phyloP scores from a whole-genome alignment of 2,113 vertebrate genomes.

The Paratilapia polleni region DNA sequence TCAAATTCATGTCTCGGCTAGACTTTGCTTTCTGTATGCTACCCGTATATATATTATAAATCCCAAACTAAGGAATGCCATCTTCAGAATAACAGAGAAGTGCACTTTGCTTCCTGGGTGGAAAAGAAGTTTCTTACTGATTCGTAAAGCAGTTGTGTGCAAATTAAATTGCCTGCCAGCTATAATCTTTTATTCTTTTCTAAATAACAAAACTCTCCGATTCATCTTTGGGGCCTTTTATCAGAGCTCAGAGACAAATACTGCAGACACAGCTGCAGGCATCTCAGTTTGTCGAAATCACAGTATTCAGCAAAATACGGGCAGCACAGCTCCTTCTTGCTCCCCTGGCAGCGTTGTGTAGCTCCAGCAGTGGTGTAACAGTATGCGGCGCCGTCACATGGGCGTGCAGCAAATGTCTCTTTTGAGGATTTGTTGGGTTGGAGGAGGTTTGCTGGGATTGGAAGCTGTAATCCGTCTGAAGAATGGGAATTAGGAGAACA shows the following conservation, averaged over 20 bases:
- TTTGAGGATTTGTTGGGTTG: constrained; percentile 20
- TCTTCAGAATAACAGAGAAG: neutral
- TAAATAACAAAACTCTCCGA: neutral
- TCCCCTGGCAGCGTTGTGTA: neutral
- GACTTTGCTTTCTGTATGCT: too few relatives aligned
- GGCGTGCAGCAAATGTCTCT: neutral
- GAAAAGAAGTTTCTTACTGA: neutral
- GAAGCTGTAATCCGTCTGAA: constrained; percentile 43
- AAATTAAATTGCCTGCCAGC: neutral
- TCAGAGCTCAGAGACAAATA: neutral
- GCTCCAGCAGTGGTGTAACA: neutral
- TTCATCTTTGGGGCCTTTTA: constrained; percentile 3
- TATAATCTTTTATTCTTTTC: neutral
- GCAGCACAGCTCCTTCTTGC: neutral
- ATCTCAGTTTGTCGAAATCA: neutral
- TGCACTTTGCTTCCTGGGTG: neutral
- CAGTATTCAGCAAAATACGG: constrained; percentile 8
- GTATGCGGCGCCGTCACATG: neutral
- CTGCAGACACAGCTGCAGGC: neutral
- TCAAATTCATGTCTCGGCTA: too few relatives aligned
- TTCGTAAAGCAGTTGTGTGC: neutral
- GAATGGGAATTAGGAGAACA: constrained; percentile 31
- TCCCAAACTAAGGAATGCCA: too few relatives aligned
- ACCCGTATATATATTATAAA: too few relatives aligned
- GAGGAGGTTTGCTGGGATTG: constrained; percentile 27